Evolutionary conservation across 2,888 invertebrate species (phyloP), one percentile per base, ranked within the genome.

Genomic region (Papilio demoleus): DNA sequence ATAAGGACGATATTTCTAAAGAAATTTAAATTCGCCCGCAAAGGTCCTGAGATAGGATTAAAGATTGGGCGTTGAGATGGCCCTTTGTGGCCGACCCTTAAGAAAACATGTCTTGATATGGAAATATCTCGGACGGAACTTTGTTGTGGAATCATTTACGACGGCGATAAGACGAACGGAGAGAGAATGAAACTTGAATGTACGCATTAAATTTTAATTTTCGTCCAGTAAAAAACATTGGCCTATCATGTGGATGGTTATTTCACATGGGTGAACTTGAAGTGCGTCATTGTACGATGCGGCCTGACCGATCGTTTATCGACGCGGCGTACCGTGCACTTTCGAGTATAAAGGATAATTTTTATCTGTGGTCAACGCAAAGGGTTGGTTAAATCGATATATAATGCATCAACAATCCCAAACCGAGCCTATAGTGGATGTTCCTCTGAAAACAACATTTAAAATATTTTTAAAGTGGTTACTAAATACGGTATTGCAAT

Each of bases 71-170:
- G 87, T 82, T 82, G 87, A 91, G 92, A 92, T 92, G 92, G 91
- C 89, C 90, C 90, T 92, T 92, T 92, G 92, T 92, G 90, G 90
- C 76, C 86, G 89, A 90, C 92, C 92, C 92, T 92, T 90, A 91
- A 92, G 92, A 92, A 92, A 92, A 92, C 92, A 92, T 92, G 92
- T 90, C 90, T 89, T 91, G 92, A 92, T 92, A 92, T 92, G 92
- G 91, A 91, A 92, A 92, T 92, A 88, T 91, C 90, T 88, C 79
- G 86, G 88, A 85, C 86, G 84, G 77, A 81, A 84, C 83, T 88
- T 88, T 88, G 90, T 87, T 85, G 88, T 88, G 88, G 80, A 91
- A 91, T 91, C 89, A 90, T 90, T 91, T 88, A 85, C 86, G 86
- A 83, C 86, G 85, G 87, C 81, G 86, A 88, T 89, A 68, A 68